These are phyloP conservation scores for Caenorhabditis elegans DNA, from an alignment of 1,140 invertebrate species.

Conservation along the genomic window DNA sequence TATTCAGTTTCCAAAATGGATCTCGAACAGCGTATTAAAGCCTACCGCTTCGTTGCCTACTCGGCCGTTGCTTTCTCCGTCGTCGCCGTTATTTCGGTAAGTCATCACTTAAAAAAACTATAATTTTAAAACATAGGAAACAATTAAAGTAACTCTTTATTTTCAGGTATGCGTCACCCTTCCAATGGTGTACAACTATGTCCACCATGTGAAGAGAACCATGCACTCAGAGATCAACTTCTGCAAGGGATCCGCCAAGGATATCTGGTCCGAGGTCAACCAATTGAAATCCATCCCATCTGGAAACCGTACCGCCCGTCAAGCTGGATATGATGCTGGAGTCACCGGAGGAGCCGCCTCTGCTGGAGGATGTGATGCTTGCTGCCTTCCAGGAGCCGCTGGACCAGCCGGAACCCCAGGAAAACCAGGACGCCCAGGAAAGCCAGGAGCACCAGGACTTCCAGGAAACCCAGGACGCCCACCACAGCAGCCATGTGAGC, in stretches of 20 bases:
- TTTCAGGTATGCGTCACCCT: constrained; percentile 21
- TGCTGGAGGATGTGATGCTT: constrained; percentile 44
- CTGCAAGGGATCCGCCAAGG: constrained; percentile 50
- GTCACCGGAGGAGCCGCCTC: constrained; percentile 42
- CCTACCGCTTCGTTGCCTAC: constrained; percentile 47
- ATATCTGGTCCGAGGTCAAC: constrained; percentile 52
- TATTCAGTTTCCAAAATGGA: constrained; percentile 33
- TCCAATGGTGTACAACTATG: constrained; percentile 31
- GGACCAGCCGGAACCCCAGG: constrained; percentile 49
- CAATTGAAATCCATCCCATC: constrained; percentile 44
- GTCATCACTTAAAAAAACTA: background rate
- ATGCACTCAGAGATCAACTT: constrained; percentile 25
- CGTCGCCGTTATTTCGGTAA: constrained; percentile 23
- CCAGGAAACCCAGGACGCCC: constrained; percentile 51
- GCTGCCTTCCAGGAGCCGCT: constrained; percentile 47
- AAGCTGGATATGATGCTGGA: constrained; percentile 48
- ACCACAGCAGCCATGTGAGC: constrained; percentile 48
- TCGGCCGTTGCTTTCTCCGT: constrained; percentile 42
- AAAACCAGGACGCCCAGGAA: constrained; percentile 50
- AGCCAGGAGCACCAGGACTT: constrained; percentile 51
- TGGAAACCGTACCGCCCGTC: constrained; percentile 51
- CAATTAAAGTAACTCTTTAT: too few relatives aligned
- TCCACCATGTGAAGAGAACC: constrained; percentile 23
- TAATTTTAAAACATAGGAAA: background rate
- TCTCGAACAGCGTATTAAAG: constrained; percentile 33